phyloP scores from a whole-genome alignment of 2,113 vertebrate species.

The Anarhynchus alexandrinus region DNA sequence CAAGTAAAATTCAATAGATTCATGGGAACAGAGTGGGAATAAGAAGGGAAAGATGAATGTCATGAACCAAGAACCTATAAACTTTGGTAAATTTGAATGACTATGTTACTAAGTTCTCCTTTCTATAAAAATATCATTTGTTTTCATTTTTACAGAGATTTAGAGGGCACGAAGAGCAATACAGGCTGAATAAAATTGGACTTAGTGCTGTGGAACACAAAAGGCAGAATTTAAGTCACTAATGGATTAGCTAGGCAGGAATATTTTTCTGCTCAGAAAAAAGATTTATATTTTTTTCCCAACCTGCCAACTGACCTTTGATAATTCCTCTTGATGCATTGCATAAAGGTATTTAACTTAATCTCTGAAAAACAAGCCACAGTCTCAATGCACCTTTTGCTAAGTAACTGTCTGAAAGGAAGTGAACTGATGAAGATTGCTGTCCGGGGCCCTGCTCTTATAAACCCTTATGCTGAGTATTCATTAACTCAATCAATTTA shows the following conservation, averaged over 20 bases:
- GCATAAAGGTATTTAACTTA: slow-evolving; percentile 1
- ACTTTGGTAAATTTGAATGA: background rate
- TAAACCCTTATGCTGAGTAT: background rate
- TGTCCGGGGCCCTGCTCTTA: background rate
- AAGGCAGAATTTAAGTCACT: slow-evolving; percentile 8
- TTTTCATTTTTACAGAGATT: background rate
- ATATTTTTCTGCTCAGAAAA: background rate
- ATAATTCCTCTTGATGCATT: slow-evolving; percentile 4
- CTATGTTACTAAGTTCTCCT: background rate
- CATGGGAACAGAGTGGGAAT: background rate
- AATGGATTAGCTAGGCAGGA: background rate
- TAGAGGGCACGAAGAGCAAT: background rate
- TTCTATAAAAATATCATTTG: background rate
- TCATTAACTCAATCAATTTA: background rate
- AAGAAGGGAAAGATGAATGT: background rate
- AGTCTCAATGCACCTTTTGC: background rate
- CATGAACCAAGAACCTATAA: background rate
- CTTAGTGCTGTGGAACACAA: background rate
- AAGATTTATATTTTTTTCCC: background rate
- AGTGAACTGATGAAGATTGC: background rate
- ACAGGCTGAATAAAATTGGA: background rate
- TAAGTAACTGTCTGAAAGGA: background rate
- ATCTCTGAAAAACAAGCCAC: background rate
- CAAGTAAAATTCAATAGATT: background rate
- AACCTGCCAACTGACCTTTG: background rate